These are phyloP conservation scores for Heliconius ethilla DNA, from an alignment of 2,888 invertebrate genomes.

Conservation along the genomic window DNA sequence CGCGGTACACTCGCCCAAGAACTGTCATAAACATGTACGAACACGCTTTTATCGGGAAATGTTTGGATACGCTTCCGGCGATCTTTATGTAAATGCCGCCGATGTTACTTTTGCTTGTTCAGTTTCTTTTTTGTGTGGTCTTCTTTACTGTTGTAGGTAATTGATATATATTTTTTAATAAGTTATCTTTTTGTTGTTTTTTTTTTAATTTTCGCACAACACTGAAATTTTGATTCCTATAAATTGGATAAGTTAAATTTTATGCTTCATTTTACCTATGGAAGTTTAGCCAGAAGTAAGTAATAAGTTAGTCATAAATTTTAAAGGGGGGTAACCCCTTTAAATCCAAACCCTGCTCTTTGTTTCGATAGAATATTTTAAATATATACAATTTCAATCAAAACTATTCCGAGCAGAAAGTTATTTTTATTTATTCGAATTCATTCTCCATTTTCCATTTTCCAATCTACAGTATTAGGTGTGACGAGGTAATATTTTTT, in stretches of 20 bases:
- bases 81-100: slow-evolving; percentile 52
- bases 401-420: not conserved
- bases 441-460: not conserved
- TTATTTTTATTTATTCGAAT: slow-evolving; percentile 8
- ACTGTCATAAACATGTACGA: slow-evolving; percentile 52
- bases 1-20: slow-evolving; percentile 41
- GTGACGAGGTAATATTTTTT: slow-evolving; percentile 30
- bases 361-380: too few relatives aligned
- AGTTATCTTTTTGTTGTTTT: too few relatives aligned
- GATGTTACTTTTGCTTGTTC: slow-evolving; percentile 49
- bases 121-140: not conserved
- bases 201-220: too few relatives aligned
- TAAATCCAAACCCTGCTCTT: too few relatives aligned
- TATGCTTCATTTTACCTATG: too few relatives aligned
- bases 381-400: not conserved
- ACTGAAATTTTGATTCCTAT: too few relatives aligned
- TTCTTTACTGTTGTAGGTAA: not conserved
- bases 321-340: too few relatives aligned
- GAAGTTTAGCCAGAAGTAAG: too few relatives aligned
- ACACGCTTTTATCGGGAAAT: slow-evolving; percentile 54
- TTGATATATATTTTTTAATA: not conserved
- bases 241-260: too few relatives aligned
- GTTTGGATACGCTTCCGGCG: slow-evolving; percentile 52
- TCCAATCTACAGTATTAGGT: slow-evolving; percentile 6
- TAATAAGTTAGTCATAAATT: too few relatives aligned